Conservation (phyloP, 2,888 invertebrate genomes). For the Rotaria socialis region DNA sequence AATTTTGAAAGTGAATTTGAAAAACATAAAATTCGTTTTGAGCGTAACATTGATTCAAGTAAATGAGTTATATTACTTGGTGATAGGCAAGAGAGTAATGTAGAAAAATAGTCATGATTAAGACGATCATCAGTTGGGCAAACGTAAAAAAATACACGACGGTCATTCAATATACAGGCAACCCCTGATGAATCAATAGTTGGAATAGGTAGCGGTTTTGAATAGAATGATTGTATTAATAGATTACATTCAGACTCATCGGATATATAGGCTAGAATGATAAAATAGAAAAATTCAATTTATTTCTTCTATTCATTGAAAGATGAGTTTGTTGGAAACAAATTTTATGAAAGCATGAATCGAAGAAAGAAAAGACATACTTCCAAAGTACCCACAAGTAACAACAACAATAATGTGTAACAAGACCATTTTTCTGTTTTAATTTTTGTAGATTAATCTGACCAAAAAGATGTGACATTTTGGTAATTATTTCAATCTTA, state of each 20-base stretch:
- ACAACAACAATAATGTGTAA: no score
- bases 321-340: no score
- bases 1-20: background rate
- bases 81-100: background rate
- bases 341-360: no score
- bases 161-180: background rate
- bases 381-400: no score
- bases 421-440: no score
- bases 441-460: no score
- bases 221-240: slow-evolving; percentile 11
- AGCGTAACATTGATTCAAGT: background rate
- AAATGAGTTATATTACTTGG: background rate
- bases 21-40: background rate
- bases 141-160: background rate
- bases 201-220: background rate
- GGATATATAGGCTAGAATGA: background rate
- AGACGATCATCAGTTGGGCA: slow-evolving; percentile 19
- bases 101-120: slow-evolving; percentile 33
- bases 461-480: no score
- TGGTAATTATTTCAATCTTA: no score
- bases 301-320: no score
- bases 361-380: no score
- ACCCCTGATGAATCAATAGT: background rate
- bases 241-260: background rate
- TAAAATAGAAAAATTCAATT: no score